Evolutionary conservation across 2,797 vertebrate species (phyloP), one percentile per base, ranked within the genome.

Genomic region (Acomys russatus): DNA sequence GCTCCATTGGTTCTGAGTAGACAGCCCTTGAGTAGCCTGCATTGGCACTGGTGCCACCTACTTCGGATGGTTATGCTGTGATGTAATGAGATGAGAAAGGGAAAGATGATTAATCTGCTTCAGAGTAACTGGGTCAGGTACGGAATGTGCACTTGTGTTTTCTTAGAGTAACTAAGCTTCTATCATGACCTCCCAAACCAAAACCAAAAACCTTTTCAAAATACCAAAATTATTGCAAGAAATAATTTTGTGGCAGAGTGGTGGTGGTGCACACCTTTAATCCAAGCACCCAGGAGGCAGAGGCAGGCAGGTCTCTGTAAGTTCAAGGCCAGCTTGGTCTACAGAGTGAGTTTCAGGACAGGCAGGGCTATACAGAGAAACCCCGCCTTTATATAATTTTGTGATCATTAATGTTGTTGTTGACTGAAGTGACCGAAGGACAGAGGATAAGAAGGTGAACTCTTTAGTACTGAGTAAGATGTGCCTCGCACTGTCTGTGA

Each of bases 61-160:
- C 20, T 35, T 79, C 35, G 33, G 80, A 1, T 61, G 76, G 25
- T 17, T 70, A 61, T 86, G 56, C 56, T 92, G 76, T 78, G 30
- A 76, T n/a, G 30, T 70, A 90, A 59, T 93, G 64, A 54, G 33
- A 64, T 71, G 35, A 89, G 56, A 70, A 78, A 91, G 94, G 79
- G 80, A 64, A 78, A 15, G 23, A 77, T 96, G 23, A 77, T 96
- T 89, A 44, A 79, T 84, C 93, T 94, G 49, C 23, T 80, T 82
- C 64, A 44, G 59, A 83, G 15, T 73, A 86, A 70, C 63, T 82
- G 74, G 56, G 35, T 90, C 22, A 49, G 6, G 7, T 83, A 54
- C 94, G 92, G 86, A 76, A 91, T 64, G 25, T 56, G 5, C 66
- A 74, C 91, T 49, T 59, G 70, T 63, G 22, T 79, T 94, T 93